Evolutionary conservation across 2,113 vertebrate species (phyloP), one percentile per base, ranked within the genome.

Genomic region (Xiphorhynchus elegans): DNA sequence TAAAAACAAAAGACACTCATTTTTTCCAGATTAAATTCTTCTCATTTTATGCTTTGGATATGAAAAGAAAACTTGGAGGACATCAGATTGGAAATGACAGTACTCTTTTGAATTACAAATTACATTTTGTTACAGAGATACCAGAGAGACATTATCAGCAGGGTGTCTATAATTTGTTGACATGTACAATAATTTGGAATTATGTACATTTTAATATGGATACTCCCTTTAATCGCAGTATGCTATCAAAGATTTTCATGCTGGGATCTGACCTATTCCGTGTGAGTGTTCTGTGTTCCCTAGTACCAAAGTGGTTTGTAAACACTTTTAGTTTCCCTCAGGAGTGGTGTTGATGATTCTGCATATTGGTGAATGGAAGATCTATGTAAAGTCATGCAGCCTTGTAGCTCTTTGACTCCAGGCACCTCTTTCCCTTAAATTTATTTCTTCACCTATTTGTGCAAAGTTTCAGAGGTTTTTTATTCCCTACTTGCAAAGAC

Each of bases 121-220:
- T 68, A 33, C 6, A 33, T 35, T 87, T 91, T 87, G 40, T 69
- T 73, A 66, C 56, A n/a, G 49, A 19, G 47, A 17, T n/a, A 72
- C 33, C 6, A 4, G 63, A 70, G 87, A 91, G 46, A 85, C 3
- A 31, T 68, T 70, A 56, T 74, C 84, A 56, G 58, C 29, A 62
- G 70, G 81, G 35, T 72, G 18, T 69, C 90, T 87, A 16, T 76
- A 90, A 92, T 94, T 84, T 91, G 55, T 79, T 95, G 80, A 83
- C 63, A 59, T 26, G 40, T 80, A 17, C 35, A 67, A 58, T 42
- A 73, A 42, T 62, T 76, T 89, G 46, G 46, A 92, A 84, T 92
- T 79, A 84, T 29, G 81, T 47, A 52, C 77, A 73, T 92, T 95
- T 95, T 87, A 79, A 85, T 89, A 93, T 23, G 91, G 62, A 94